A percentile compares a stretch with the other conserved stretches of the same genome.
These are phyloP conservation scores for Theonella swinhoei DNA, from an alignment of 37 sponge, comb jelly and placozoan species.

Conservation along the genomic window DNA sequence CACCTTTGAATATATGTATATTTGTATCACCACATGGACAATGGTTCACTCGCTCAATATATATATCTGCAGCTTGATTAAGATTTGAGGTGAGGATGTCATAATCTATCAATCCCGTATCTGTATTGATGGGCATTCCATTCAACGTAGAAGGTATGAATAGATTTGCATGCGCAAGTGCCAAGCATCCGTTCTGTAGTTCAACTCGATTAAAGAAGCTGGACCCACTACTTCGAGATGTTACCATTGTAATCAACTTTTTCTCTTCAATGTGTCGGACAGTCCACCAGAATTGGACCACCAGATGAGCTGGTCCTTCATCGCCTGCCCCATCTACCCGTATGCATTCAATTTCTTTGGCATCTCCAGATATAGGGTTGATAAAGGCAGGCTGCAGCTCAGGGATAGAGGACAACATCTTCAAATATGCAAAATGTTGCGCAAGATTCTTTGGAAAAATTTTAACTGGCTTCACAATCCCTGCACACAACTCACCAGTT, in stretches of 20 bases:
- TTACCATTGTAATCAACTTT: slow-evolving; percentile 16
- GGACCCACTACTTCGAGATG: slow-evolving; percentile 33
- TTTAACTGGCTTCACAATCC: slow-evolving; percentile 3
- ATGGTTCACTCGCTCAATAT: slow-evolving; percentile 16
- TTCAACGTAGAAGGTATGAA: slow-evolving; percentile 43
- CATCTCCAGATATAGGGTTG: background rate
- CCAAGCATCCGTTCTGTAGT: slow-evolving; percentile 28
- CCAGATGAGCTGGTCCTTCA: slow-evolving; percentile 23
- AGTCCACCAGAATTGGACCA: slow-evolving; percentile 14
- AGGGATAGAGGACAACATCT: background rate
- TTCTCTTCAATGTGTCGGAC: background rate
- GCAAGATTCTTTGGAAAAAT: slow-evolving; percentile 14
- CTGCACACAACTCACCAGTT: slow-evolving; percentile 12
- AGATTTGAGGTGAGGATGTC: slow-evolving; percentile 25
- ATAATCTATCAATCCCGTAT: slow-evolving; percentile 18
- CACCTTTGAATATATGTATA: slow-evolving; percentile 1
- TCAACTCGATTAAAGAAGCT: slow-evolving; percentile 40
- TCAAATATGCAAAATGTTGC: slow-evolving; percentile 7
- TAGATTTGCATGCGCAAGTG: slow-evolving; percentile 14
- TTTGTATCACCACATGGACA: slow-evolving; percentile 44
- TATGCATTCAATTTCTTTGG: slow-evolving; percentile 27
- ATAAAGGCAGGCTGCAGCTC: slow-evolving; percentile 1
- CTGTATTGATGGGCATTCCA: slow-evolving; percentile 20
- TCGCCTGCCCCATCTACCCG: slow-evolving; percentile 41
- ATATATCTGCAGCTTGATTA: slow-evolving; percentile 24